phyloP scores from a whole-genome alignment of 2,888 invertebrate species.

The Heliconius charithonia region DNA sequence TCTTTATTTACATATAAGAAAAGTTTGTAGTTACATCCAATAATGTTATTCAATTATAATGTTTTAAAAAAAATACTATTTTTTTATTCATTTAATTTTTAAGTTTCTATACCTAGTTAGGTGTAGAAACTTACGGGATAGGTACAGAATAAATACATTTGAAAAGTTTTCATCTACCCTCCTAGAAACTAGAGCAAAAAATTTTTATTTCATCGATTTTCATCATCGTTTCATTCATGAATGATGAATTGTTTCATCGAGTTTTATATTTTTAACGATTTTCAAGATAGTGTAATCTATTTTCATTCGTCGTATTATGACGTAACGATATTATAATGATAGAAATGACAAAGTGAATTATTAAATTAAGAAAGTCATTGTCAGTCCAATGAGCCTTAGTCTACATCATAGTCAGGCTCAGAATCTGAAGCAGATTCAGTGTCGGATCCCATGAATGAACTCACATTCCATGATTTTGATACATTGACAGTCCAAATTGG shows the following conservation, averaged over 20 bases:
- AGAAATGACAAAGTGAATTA: not conserved
- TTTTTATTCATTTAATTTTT: no score
- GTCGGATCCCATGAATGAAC: not conserved
- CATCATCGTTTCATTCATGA: not conserved
- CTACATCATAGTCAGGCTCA: not conserved
- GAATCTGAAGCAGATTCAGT: no score
- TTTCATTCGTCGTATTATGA: slow-evolving; percentile 5
- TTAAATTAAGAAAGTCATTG: not conserved
- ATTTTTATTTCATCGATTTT: not conserved
- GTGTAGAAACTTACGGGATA: not conserved
- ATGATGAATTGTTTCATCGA: not conserved
- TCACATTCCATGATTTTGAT: not conserved
- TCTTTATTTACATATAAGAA: not conserved
- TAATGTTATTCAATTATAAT: not conserved
- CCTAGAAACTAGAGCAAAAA: not conserved
- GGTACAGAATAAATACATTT: not conserved
- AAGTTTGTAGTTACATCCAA: not conserved
- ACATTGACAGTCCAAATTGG: slow-evolving; percentile 1
- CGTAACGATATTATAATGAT: not conserved
- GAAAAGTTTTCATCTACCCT: not conserved
- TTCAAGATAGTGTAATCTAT: not conserved
- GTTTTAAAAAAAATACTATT: no score
- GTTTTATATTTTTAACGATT: not conserved
- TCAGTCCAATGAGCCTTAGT: not conserved
- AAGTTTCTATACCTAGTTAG: not conserved